These are phyloP conservation scores for Euphonia xanthogaster DNA, from an alignment of 2,797 vertebrate species.

Conservation along the genomic window DNA sequence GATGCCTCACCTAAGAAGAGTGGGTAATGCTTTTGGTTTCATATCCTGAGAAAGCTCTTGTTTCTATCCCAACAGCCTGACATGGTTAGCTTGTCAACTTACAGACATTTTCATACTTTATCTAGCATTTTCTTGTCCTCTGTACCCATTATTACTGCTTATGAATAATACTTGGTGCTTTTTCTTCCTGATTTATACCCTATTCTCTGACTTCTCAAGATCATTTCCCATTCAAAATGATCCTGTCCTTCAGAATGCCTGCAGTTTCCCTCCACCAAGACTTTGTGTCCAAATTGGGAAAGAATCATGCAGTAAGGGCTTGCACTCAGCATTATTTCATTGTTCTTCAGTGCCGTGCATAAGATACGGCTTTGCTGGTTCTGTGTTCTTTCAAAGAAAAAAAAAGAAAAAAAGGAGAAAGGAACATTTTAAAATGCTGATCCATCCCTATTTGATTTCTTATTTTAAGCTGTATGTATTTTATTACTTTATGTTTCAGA, in stretches of 20 bases:
- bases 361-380: neutral
- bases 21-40: neutral
- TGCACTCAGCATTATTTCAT: neutral
- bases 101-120: neutral
- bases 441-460: neutral
- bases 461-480: neutral
- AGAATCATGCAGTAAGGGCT: neutral
- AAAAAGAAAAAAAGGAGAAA: neutral
- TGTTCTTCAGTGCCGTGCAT: neutral
- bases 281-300: neutral
- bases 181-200: neutral
- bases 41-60: neutral
- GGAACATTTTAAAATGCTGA: neutral
- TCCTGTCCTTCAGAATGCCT: neutral
- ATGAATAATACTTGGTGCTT: neutral
- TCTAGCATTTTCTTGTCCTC: neutral
- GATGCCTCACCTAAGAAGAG: neutral
- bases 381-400: neutral
- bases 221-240: neutral
- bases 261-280: neutral
- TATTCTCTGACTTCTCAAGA: neutral
- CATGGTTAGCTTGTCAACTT: neutral
- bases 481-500: conserved; percentile 1
- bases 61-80: neutral
- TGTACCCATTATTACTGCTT: neutral